phyloP scores from a whole-genome alignment of 2,797 vertebrate species.

The Valencia hispanica region DNA sequence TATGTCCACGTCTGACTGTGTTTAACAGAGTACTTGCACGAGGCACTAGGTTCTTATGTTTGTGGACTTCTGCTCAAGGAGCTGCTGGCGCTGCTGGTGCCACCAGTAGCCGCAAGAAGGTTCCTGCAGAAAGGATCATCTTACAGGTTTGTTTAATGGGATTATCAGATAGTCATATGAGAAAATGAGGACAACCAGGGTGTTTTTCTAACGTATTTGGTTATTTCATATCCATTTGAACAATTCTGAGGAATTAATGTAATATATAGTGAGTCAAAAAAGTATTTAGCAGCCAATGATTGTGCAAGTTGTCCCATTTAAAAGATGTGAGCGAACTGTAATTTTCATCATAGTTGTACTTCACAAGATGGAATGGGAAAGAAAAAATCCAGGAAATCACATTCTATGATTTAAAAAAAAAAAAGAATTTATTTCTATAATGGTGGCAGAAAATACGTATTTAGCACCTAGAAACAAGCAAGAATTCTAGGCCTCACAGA shows the following conservation, averaged over 20 bases:
- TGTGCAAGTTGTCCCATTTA: no score
- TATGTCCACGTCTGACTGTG: slow-evolving; percentile 19
- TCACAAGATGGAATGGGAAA: no score
- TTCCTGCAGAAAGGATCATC: slow-evolving; percentile 85
- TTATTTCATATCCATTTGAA: neutral
- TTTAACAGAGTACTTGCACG: slow-evolving; percentile 84
- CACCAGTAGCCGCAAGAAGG: slow-evolving; percentile 78
- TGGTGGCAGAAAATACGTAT: no score
- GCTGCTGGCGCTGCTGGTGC: slow-evolving; percentile 62
- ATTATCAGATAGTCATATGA: neutral
- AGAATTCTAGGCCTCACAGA: no score
- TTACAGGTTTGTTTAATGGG: slow-evolving; percentile 84
- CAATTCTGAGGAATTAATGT: neutral
- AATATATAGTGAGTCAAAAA: no score
- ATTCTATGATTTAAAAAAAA: no score
- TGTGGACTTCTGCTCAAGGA: slow-evolving; percentile 86
- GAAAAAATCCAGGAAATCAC: no score
- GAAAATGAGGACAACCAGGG: neutral
- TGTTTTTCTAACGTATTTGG: neutral
- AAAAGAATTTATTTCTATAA: no score
- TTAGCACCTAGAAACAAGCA: no score
- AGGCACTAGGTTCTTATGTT: slow-evolving; percentile 88
- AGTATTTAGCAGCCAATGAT: no score
- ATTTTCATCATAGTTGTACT: no score
- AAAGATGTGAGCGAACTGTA: no score